Evolutionary conservation across 2,797 vertebrate species (phyloP).

Genomic region (Enoplosus armatus): DNA sequence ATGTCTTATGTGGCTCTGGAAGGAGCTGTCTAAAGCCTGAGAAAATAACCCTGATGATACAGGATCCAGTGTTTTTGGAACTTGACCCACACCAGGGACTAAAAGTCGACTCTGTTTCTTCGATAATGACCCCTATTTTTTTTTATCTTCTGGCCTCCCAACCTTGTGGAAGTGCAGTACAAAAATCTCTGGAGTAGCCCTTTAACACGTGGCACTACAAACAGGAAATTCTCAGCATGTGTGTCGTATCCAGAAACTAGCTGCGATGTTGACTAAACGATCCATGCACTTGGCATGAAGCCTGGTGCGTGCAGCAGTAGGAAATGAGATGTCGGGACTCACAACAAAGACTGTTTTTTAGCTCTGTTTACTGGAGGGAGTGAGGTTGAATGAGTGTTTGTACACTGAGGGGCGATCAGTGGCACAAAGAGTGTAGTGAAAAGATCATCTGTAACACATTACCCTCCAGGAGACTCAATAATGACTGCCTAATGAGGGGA

Average conservation of each 20-base stretch:
- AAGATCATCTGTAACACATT: slow-evolving; percentile 76
- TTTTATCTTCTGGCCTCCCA: neutral
- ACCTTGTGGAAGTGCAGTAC: neutral
- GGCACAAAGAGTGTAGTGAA: slow-evolving; percentile 50
- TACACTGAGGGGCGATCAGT: slow-evolving; percentile 29
- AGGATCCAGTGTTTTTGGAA: slow-evolving; percentile 1
- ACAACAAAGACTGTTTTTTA: slow-evolving; percentile 58
- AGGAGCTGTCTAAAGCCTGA: neutral
- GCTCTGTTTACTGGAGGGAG: slow-evolving; percentile 47
- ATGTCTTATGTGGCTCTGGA: neutral
- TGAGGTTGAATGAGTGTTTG: slow-evolving; percentile 46
- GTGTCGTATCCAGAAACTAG: slow-evolving; percentile 31
- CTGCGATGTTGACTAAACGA: slow-evolving; percentile 55
- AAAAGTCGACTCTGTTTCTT: slow-evolving; percentile 4
- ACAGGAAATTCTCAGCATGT: slow-evolving; percentile 34
- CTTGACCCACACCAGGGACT: neutral
- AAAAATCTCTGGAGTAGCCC: neutral
- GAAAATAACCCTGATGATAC: neutral
- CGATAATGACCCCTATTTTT: neutral
- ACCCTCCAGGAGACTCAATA: slow-evolving; percentile 65
- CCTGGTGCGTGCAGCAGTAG: slow-evolving; percentile 26
- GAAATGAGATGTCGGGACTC: slow-evolving; percentile 47
- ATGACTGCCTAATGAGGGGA: slow-evolving; percentile 65
- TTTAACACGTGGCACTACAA: slow-evolving; percentile 48
- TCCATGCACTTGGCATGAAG: slow-evolving; percentile 45